A percentile compares a stretch with the other conserved stretches of the same genome.
These are phyloP conservation scores for Aspiorhynchus laticeps DNA, from an alignment of 2,113 vertebrate species.

Conservation along the genomic window DNA sequence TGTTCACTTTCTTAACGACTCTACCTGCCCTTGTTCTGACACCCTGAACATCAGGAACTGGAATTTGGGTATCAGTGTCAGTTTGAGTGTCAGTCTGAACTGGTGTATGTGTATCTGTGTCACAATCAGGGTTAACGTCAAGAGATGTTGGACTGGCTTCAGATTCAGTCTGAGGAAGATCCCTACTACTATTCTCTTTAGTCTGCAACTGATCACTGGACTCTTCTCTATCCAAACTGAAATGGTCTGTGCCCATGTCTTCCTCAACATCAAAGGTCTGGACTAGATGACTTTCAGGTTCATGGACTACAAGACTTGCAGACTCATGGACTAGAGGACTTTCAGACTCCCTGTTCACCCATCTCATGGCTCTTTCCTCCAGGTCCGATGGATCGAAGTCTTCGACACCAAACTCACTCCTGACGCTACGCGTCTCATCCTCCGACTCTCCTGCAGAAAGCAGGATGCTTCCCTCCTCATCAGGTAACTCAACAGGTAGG, in stretches of 20 bases:
- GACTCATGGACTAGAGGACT: too few relatives aligned
- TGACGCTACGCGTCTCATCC: not conserved
- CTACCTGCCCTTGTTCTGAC: slow-evolving; percentile 10
- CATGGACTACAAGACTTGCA: too few relatives aligned
- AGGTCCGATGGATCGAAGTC: too few relatives aligned
- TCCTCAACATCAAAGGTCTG: not conserved
- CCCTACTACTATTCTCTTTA: not conserved
- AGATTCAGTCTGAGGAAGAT: not conserved
- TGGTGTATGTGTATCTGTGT: not conserved
- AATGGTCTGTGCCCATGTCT: not conserved
- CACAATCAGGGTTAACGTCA: not conserved
- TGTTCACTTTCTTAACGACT: slow-evolving; percentile 24
- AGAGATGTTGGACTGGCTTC: not conserved
- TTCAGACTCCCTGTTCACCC: not conserved
- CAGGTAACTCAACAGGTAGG: slow-evolving; percentile 13
- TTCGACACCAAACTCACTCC: too few relatives aligned
- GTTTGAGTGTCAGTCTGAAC: not conserved
- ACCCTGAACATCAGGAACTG: slow-evolving; percentile 7
- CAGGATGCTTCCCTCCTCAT: too few relatives aligned
- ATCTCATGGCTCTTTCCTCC: not conserved
- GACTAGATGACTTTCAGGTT: too few relatives aligned
- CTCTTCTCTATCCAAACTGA: not conserved
- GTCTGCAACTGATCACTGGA: not conserved
- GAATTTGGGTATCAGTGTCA: slow-evolving; percentile 2
- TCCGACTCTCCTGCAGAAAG: too few relatives aligned